Evolutionary conservation across 2,888 invertebrate species (phyloP).

Genomic region (Ochropleura plecta): DNA sequence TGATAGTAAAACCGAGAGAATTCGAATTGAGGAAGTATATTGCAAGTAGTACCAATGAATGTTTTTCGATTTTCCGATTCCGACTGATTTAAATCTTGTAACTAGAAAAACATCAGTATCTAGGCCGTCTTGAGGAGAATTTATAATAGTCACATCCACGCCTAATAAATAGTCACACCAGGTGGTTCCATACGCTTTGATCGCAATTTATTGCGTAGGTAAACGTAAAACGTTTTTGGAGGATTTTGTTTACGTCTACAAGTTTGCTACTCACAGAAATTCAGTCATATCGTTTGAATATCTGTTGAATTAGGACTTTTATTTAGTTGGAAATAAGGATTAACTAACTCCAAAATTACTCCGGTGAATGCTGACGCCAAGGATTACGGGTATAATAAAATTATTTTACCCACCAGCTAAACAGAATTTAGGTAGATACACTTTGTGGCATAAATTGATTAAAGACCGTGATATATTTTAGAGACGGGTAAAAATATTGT

Average conservation of each 20-base stretch:
- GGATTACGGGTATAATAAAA: conserved; percentile 47
- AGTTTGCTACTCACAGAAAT: conserved; percentile 3
- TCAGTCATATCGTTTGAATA: conserved; percentile 36
- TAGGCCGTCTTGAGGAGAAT: conserved; percentile 13
- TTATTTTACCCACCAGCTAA: conserved; percentile 23
- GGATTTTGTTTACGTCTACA: not conserved
- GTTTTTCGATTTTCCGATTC: not conserved
- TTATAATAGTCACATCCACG: conserved; percentile 44
- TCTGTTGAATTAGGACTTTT: conserved; percentile 41
- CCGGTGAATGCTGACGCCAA: conserved; percentile 18
- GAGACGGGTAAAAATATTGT: conserved; percentile 20
- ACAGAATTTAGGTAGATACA: conserved; percentile 14
- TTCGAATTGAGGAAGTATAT: conserved; percentile 3
- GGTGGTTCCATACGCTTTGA: conserved; percentile 26
- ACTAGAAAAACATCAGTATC: conserved; percentile 22
- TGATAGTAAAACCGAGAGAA: not conserved
- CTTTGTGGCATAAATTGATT: conserved; percentile 24
- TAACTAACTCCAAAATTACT: conserved; percentile 42
- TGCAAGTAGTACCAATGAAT: not conserved
- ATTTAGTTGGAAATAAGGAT: conserved; percentile 56
- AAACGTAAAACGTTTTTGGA: not conserved
- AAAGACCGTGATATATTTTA: conserved; percentile 5
- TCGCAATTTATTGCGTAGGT: conserved; percentile 15
- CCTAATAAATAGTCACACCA: conserved; percentile 44
- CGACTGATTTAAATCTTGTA: not conserved